Evolutionary conservation across 2,113 vertebrate genomes (phyloP), one percentile per base, ranked within the genome.

Genomic region (Indicator maculatus): DNA sequence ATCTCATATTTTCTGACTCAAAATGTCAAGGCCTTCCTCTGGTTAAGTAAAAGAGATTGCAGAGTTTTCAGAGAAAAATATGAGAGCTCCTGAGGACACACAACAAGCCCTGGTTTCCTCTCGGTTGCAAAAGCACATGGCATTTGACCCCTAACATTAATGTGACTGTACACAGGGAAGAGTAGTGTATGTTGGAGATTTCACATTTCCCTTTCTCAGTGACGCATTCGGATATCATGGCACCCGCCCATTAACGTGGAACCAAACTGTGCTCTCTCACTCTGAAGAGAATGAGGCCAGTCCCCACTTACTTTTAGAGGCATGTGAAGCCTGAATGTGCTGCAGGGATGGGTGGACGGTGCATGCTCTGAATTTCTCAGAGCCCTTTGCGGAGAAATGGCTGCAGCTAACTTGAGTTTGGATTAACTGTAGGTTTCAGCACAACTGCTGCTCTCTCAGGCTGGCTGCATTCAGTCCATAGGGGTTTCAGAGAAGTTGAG

Each of bases 251-350:
- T 52, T 75, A 83, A 38, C 0, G 2, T 38, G 39, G 27, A 53
- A 61, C 6, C 20, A 71, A 76, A 63, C 17, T 31, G 15, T 71
- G 27, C 24, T 66, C 11, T 61, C 31, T 31, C 45, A 8, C 6
- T 53, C 64, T 61, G 41, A 87, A 60, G 58, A n/a, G 8, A 50
- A 38, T 0, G 3, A 6, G 19, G 27, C 28, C 0, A 0, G 28
- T 80, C 17, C 27, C 9, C 3, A 5, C 18, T 86, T 30, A 24
- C 10, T 60, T 52, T 52, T 33, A 86, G 33, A 58, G 33, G 56
- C 30, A 52, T 55, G 39, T 36, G 66, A 76, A 77, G 9, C 28
- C 15, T 69, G 18, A 24, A 73, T 26, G 41, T 28, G 11, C 60
- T 78, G 55, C 0, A 1, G 30, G 30, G 33, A 15, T 31, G 33